Percentiles rank a stretch among this genome's conserved stretches.
Conservation (phyloP, 1,140 invertebrate genomes). For the Sitodiplosis mosellana region DNA sequence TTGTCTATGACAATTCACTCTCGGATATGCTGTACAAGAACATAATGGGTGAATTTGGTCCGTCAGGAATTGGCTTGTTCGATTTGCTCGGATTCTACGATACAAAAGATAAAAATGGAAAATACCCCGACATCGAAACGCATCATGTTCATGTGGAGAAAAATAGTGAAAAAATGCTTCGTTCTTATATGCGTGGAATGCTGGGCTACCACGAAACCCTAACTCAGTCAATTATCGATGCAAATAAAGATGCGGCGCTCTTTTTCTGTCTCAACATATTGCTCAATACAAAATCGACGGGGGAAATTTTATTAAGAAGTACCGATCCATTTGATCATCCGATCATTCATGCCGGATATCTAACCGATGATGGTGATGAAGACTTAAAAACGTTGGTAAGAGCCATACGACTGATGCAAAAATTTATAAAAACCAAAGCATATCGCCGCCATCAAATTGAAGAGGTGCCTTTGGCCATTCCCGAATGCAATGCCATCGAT, state of each 20-base stretch:
- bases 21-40: neutral
- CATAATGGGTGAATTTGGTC: neutral
- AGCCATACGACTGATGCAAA: constrained; percentile 45
- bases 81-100: neutral
- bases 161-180: neutral
- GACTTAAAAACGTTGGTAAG: constrained; percentile 49
- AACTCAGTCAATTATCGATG: neutral
- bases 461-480: constrained; percentile 44
- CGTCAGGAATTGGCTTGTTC: neutral
- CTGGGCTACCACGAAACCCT: neutral
- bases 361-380: constrained; percentile 49
- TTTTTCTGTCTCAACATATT: neutral
- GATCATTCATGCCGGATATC: constrained; percentile 42
- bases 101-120: neutral
- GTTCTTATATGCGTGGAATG: neutral
- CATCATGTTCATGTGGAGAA: neutral
- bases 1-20: neutral
- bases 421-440: constrained; percentile 43
- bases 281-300: neutral
- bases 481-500: constrained; percentile 38
- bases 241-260: neutral
- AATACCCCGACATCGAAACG: neutral
- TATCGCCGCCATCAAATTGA: constrained; percentile 56
- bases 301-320: neutral
- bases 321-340: neutral